Conservation (phyloP, 2,888 invertebrate genomes). For the Calameuta pallipes region DNA sequence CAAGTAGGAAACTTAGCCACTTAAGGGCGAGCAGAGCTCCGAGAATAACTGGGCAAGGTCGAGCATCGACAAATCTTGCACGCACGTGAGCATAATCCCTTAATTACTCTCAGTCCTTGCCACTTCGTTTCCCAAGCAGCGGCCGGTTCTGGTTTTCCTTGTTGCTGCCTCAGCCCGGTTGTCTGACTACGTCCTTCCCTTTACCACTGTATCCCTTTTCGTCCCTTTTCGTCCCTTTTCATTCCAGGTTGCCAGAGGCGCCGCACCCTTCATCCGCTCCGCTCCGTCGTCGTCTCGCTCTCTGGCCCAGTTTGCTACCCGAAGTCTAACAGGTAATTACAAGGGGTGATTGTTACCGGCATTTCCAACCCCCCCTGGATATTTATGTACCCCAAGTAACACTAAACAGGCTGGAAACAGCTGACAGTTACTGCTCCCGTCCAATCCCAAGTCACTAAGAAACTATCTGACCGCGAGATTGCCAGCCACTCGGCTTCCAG, state of each 20-base stretch:
- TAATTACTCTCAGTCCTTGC: slow-evolving; percentile 41
- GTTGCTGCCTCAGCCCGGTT: slow-evolving; percentile 15
- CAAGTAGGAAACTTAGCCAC: slow-evolving; percentile 17
- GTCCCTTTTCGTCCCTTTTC: slow-evolving; percentile 7
- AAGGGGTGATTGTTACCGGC: slow-evolving; percentile 38
- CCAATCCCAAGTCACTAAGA: slow-evolving; percentile 8
- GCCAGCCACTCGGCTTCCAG: neutral
- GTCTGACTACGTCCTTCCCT: slow-evolving; percentile 10
- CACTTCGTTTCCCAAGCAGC: slow-evolving; percentile 6
- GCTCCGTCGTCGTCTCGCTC: neutral
- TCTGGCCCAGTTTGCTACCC: neutral
- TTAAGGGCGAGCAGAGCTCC: neutral
- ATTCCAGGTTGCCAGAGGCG: slow-evolving; percentile 9
- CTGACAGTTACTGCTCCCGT: slow-evolving; percentile 32
- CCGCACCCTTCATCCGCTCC: neutral
- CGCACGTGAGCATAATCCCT: slow-evolving; percentile 44
- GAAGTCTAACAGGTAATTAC: slow-evolving; percentile 42
- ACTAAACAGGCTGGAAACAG: slow-evolving; percentile 40
- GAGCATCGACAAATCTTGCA: slow-evolving; percentile 41
- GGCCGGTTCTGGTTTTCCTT: neutral
- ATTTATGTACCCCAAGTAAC: slow-evolving; percentile 41
- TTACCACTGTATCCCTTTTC: slow-evolving; percentile 13
- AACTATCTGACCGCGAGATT: neutral
- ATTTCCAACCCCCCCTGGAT: slow-evolving; percentile 29
- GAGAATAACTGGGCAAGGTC: neutral